Evolutionary conservation across 2,113 vertebrate species (phyloP), one percentile per base, ranked within the genome.

Genomic region (Carassius carassius): DNA sequence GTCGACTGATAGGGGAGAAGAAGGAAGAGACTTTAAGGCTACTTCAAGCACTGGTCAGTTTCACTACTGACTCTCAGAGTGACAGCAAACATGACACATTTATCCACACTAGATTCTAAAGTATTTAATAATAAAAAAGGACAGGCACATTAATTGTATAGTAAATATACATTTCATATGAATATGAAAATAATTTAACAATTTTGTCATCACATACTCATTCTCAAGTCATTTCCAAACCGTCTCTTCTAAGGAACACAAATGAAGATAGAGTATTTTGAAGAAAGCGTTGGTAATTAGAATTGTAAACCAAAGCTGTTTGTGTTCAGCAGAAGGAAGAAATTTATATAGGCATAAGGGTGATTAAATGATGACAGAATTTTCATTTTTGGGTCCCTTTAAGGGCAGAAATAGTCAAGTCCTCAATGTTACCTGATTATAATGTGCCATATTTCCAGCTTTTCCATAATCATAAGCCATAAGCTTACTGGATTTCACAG

Each of bases 401-500:
- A 58, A 58, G 9, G 14, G n/a, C 16, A 78, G 51, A 35, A 56
- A n/a, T 19, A 11, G 1, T 32, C 10, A 17, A 23, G 35, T 67
- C 11, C n/a, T 21, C 14, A 67, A 32, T 19, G 62, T 90, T 94
- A 98, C 97, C 95, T 98, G 96, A 72, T 97, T 96, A 89, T 98
- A 95, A 86, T 95, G 92, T 0, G 90, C 92, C 84, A 87, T 91
- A 92, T 99, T 99, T 90, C 93, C 94, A 89, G 75, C 85, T 25
- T 85, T 83, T 32, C 97, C 96, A 0, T 95, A 99, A 91, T 99
- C 95, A 9, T 94, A 99, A 1, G 95, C 95, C 89, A 90, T 93
- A 73, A 99, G 95, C 83, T 95, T 94, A 51, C 95, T 95, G 0
- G 56, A 25, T 7, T 88, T 89, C 29, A 93, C 88, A 0, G 91